Evolutionary conservation across 2,797 vertebrate species (phyloP).

Genomic region (Pangasius mekongensis): DNA sequence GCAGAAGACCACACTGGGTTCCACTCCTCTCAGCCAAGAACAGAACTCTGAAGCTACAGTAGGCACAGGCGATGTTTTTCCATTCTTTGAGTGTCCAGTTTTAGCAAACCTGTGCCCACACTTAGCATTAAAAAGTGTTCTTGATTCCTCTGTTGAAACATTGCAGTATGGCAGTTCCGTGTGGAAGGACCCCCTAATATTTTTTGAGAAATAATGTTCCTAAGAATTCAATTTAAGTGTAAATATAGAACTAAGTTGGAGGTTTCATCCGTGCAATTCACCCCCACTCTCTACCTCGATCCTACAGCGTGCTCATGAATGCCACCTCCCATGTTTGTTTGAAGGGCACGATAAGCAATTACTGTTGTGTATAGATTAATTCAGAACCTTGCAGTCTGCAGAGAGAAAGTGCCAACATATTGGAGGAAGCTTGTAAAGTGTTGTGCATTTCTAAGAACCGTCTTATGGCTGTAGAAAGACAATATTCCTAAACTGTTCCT

Average conservation of each 20-base stretch:
- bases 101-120: not conserved
- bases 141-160: not conserved
- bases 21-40: not conserved
- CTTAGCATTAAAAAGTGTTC: not conserved
- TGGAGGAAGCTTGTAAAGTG: not conserved
- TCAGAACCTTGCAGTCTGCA: not conserved
- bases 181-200: not conserved
- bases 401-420: not conserved
- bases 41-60: not conserved
- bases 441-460: not conserved
- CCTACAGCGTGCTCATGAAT: not conserved
- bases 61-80: not conserved
- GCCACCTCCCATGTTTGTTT: slow-evolving; percentile 1
- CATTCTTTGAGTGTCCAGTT: not conserved
- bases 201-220: not conserved
- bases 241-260: not conserved
- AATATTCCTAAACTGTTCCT: not conserved
- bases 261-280: not conserved
- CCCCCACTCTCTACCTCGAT: not conserved
- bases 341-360: not conserved
- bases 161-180: too few relatives aligned
- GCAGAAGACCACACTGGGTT: not conserved
- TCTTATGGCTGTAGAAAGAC: not conserved
- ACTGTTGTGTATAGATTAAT: slow-evolving; percentile 7
- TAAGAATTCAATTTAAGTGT: not conserved